phyloP scores from a whole-genome alignment of 2,797 vertebrate genomes.

The Bradypodion ventrale region DNA sequence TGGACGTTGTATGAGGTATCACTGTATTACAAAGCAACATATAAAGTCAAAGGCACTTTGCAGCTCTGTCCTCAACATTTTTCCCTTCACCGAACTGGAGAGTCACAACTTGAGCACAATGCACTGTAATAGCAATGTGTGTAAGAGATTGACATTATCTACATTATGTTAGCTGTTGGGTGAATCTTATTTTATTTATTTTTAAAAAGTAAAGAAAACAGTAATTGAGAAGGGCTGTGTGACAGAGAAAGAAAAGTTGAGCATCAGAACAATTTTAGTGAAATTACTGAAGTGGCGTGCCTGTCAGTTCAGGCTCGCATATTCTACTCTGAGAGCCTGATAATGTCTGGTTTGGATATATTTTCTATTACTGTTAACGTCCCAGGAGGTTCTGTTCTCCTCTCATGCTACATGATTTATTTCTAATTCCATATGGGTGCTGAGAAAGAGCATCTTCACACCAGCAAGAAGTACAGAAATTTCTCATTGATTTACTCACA shows the following conservation, averaged over 20 bases:
- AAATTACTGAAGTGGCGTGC: constrained; percentile 8
- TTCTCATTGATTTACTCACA: constrained; percentile 16
- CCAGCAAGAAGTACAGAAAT: not conserved
- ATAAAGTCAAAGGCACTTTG: not conserved
- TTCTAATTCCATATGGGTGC: not conserved
- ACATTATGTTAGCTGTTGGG: not conserved
- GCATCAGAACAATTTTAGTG: constrained; percentile 23
- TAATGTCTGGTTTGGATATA: not conserved
- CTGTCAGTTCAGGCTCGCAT: not conserved
- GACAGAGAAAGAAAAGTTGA: constrained; percentile 17
- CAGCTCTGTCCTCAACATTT: not conserved
- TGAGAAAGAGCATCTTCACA: not conserved
- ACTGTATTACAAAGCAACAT: not conserved
- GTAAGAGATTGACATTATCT: not conserved
- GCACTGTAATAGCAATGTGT: not conserved
- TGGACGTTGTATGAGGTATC: too few relatives aligned
- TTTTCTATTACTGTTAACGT: constrained; percentile 18
- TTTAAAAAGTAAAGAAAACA: not conserved
- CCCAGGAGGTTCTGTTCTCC: constrained; percentile 9
- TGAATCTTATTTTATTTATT: not conserved
- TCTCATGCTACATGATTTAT: constrained; percentile 1
- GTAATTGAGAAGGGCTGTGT: constrained; percentile 45
- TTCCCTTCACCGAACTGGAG: not conserved
- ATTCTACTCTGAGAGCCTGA: constrained; percentile 4
- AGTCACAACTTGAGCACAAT: not conserved